Evolutionary conservation across 2,888 invertebrate genomes (phyloP), one percentile per base, ranked within the genome.

Genomic region (Apotomis turbidana): DNA sequence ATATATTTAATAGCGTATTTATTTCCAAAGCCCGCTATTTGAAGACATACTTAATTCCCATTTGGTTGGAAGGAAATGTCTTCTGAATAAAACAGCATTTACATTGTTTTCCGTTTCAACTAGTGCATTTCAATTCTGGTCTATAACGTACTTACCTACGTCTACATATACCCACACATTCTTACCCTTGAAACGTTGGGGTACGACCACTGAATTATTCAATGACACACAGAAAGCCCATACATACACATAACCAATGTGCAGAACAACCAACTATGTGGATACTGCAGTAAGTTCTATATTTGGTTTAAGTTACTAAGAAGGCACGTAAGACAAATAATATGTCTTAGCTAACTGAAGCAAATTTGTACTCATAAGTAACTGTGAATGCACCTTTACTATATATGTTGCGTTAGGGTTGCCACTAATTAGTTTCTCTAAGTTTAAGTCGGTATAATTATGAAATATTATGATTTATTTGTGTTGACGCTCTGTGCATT

Each of bases 171-270:
- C 83, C 86, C 84, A 87, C 89, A 89, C 87, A 90, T 90, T 87
- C 88, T 91, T 93, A 93, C 92, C 92, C 93, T 92, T 93, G 93
- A 93, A 92, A 89, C 88, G 84, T 85, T 86, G 84, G 91, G 89
- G 90, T 87, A 90, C 88, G 88, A 89, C 90, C 91, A 87, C 89
- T 93, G 91, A 93, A 93, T 93, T 87, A 93, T 93, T 93, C 91
- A 93, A 89, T 90, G 89, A 89, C 90, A 91, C 87, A 91, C 89
- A 88, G 88, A 90, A 89, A 90, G 85, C 85, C 89, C 90, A 91
- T 91, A 91, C 91, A 93, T 91, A 93, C 88, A 90, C 89, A 90
- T 85, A 88, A 86, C 87, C 85, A 86, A 84, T 85, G 81, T 83
- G 84, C 82, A 79, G 82, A 88, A 82, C 84, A 87, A 83, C 82